Percentiles rank a stretch among this genome's conserved stretches.
Conservation (phyloP, 2,888 invertebrate species). For the Orthosia gothica region DNA sequence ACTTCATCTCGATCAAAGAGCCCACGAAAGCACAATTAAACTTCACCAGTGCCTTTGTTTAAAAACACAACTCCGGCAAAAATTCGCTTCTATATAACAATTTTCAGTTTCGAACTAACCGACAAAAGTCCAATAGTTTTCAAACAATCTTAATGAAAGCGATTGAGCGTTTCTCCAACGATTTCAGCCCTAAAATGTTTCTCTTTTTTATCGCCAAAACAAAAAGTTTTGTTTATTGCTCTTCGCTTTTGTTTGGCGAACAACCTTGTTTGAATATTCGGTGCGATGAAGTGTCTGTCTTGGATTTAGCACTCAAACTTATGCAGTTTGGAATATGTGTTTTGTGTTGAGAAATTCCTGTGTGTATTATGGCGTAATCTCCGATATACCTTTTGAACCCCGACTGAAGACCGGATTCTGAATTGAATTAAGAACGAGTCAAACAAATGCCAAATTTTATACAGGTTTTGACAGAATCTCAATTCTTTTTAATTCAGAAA, state of each 20-base stretch:
- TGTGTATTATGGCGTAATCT: too few relatives aligned
- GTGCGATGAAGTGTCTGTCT: constrained; percentile 7
- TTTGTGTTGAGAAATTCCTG: too few relatives aligned
- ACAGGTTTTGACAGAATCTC: too few relatives aligned
- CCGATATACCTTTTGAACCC: too few relatives aligned
- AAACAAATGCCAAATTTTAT: too few relatives aligned
- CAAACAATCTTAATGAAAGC: constrained; percentile 72
- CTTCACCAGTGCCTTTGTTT: constrained; percentile 61
- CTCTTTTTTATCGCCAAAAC: constrained; percentile 36
- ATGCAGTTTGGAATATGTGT: neutral
- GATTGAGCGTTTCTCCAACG: constrained; percentile 58
- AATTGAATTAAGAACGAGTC: too few relatives aligned
- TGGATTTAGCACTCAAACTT: constrained; percentile 2
- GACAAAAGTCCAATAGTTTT: constrained; percentile 68
- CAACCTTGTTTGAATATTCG: constrained; percentile 47
- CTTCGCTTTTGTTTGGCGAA: neutral
- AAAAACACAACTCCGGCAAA: constrained; percentile 59
- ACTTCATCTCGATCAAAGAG: constrained; percentile 62
- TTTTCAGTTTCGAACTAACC: constrained; percentile 59
- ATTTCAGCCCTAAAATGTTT: constrained; percentile 54
- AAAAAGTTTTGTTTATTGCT: constrained; percentile 45
- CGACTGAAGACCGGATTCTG: too few relatives aligned
- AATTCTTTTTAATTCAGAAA: too few relatives aligned
- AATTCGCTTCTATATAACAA: constrained; percentile 61
- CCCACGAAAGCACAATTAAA: constrained; percentile 63